Evolutionary conservation across 2,113 vertebrate genomes (phyloP).

Genomic region (Leiothrix lutea): DNA sequence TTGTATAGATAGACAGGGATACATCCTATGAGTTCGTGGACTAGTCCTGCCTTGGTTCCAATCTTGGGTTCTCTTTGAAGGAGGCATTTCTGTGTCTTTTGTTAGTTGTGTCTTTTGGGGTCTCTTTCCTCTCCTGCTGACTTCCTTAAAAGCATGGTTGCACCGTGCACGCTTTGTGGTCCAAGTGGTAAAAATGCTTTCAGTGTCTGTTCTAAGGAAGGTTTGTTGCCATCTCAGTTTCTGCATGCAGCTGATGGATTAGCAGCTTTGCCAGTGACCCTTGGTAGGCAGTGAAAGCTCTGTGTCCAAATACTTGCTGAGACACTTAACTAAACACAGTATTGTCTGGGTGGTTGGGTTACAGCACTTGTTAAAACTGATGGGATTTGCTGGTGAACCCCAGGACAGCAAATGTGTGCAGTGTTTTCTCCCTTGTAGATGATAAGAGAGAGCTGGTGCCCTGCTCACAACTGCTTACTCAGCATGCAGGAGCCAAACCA

Average conservation of each 20-base stretch:
- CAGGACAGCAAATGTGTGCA: neutral
- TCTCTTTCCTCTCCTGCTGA: neutral
- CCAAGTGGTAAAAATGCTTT: neutral
- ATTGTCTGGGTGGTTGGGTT: neutral
- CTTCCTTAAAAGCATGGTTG: neutral
- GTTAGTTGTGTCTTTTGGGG: neutral
- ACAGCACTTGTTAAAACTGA: neutral
- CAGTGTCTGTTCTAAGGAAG: neutral
- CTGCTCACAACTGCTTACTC: neutral
- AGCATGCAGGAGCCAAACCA: slow-evolving; percentile 37
- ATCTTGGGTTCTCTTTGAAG: neutral
- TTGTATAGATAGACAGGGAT: neutral
- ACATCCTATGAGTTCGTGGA: neutral
- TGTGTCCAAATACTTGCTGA: neutral
- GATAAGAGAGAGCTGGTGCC: neutral
- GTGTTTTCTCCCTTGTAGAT: neutral
- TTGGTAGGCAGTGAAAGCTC: neutral
- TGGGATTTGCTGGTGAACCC: neutral
- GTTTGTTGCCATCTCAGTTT: neutral
- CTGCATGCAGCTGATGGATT: neutral
- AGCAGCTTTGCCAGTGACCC: neutral
- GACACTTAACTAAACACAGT: neutral
- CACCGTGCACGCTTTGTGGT: neutral
- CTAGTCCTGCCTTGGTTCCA: neutral
- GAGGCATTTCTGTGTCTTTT: neutral